Conservation (phyloP, 2,113 vertebrate genomes). For the Tragelaphus scriptus region DNA sequence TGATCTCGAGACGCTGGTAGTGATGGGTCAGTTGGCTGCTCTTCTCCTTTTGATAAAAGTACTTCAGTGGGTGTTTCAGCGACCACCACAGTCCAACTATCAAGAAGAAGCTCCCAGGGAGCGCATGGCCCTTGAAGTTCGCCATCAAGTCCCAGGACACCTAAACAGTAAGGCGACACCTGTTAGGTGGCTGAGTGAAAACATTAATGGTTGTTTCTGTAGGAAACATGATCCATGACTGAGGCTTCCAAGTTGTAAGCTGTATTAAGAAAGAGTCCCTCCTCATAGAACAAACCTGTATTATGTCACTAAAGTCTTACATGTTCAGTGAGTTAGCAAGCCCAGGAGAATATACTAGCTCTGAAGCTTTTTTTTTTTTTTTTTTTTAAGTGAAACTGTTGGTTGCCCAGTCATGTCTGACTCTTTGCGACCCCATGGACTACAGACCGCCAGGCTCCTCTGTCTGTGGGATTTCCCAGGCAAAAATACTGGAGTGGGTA, state of each 20-base stretch:
- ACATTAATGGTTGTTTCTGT: background rate
- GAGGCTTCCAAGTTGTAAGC: background rate
- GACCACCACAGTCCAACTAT: slow-evolving; percentile 93
- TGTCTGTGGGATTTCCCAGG: background rate
- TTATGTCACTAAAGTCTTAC: background rate
- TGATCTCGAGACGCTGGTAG: slow-evolving; percentile 82
- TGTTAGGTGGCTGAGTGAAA: background rate
- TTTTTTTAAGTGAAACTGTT: background rate
- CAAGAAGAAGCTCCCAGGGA: slow-evolving; percentile 94
- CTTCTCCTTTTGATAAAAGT: slow-evolving; percentile 78
- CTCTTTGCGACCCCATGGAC: background rate
- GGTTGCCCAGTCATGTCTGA: background rate
- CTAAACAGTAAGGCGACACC: background rate
- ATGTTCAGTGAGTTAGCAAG: background rate
- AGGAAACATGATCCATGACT: background rate
- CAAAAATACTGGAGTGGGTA: background rate
- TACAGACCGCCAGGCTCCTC: background rate
- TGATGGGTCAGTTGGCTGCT: slow-evolving; percentile 30
- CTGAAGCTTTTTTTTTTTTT: background rate
- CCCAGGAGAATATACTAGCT: background rate
- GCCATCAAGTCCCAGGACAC: slow-evolving; percentile 83
- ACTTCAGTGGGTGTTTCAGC: slow-evolving; percentile 84
- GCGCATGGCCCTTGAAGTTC: slow-evolving; percentile 94
- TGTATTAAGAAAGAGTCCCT: background rate
- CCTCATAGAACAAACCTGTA: background rate